Evolutionary conservation across 2,888 invertebrate genomes (phyloP).

Genomic region (Pachydiplax longipennis): DNA sequence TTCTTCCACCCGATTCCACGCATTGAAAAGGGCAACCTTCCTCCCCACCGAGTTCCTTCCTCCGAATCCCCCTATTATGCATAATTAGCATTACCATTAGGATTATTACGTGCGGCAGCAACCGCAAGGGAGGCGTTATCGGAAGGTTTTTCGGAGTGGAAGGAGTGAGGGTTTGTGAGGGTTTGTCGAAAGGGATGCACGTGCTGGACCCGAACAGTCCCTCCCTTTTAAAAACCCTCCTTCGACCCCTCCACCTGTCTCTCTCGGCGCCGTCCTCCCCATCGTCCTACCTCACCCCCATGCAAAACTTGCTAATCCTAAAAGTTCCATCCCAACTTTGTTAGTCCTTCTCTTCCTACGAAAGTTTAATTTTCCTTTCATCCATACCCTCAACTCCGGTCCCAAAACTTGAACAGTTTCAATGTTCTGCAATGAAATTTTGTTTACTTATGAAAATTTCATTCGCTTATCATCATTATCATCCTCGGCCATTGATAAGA

Average conservation of each 20-base stretch:
- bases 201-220: not conserved
- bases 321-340: not conserved
- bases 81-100: constrained; percentile 44
- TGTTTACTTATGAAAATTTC: too few species aligned
- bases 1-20: constrained; percentile 39
- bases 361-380: too few species aligned
- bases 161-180: not conserved
- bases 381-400: too few species aligned
- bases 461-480: too few species aligned
- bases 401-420: too few species aligned
- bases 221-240: not conserved
- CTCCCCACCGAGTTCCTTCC: not conserved
- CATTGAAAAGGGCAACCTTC: not conserved
- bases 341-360: not conserved
- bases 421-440: too few species aligned
- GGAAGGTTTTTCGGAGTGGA: not conserved
- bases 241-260: not conserved
- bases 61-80: constrained; percentile 27
- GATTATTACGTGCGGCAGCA: constrained; percentile 32
- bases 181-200: not conserved
- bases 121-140: constrained; percentile 7
- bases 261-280: not conserved
- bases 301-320: not conserved
- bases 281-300: not conserved
- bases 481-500: too few species aligned